These are phyloP conservation scores for Cephus pulcher DNA, from an alignment of 2,888 invertebrate genomes.

Conservation along the genomic window DNA sequence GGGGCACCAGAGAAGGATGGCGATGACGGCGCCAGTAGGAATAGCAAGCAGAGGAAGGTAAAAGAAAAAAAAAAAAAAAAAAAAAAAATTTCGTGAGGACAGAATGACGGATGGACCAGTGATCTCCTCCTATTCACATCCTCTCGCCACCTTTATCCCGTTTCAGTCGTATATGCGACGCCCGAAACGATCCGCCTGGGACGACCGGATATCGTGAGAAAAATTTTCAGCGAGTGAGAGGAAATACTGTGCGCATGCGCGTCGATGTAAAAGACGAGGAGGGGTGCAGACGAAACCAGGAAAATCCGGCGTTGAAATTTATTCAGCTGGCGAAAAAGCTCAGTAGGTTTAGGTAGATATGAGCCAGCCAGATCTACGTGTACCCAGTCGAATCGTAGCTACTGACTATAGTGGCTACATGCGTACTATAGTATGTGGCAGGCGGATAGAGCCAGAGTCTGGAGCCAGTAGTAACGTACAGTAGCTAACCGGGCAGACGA, in stretches of 20 bases:
- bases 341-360: not conserved
- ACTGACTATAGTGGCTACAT: not conserved
- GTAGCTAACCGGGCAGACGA: not conserved
- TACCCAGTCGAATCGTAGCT: not conserved
- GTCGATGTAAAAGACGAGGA: too few species aligned
- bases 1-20: not conserved
- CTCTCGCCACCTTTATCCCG: conserved; percentile 32
- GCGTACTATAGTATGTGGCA: not conserved
- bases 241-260: too few species aligned
- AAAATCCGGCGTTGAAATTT: not conserved
- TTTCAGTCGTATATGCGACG: conserved; percentile 10
- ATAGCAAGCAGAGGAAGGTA: conserved; percentile 1
- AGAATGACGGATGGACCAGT: conserved; percentile 45
- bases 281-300: not conserved
- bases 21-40: not conserved
- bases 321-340: not conserved
- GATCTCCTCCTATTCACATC: conserved; percentile 40
- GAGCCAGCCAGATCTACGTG: not conserved
- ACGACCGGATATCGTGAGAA: not conserved
- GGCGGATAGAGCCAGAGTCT: not conserved
- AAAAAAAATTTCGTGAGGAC: conserved; percentile 26
- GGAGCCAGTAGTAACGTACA: not conserved
- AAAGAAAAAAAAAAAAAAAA: conserved; percentile 7
- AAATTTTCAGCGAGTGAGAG: not conserved
- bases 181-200: not conserved